A percentile compares a stretch with the other conserved stretches of the same genome.
phyloP scores from a whole-genome alignment of 2,797 vertebrate genomes.

The Clamator glandarius region DNA sequence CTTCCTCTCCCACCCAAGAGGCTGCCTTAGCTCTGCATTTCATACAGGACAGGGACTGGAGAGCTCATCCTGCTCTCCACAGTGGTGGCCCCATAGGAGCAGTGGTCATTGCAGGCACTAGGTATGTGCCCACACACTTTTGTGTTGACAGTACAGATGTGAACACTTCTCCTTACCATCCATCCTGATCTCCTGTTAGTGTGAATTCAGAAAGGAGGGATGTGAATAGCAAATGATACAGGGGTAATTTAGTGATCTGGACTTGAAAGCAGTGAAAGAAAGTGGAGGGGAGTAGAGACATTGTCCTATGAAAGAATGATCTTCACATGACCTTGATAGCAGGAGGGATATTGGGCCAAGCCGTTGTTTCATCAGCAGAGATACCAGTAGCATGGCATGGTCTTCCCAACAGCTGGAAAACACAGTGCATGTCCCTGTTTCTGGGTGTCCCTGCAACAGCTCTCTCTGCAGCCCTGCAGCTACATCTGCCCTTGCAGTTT shows the following conservation, averaged over 20 bases:
- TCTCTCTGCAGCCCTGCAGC: accelerated
- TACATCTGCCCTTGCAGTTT: neutral
- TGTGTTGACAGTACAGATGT: neutral
- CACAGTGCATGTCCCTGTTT: accelerated
- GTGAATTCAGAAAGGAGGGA: neutral
- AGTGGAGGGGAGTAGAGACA: neutral
- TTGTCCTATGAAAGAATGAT: neutral
- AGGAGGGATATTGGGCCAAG: neutral
- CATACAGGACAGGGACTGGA: accelerated
- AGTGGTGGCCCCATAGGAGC: neutral
- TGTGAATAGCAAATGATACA: accelerated
- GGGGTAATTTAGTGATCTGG: neutral
- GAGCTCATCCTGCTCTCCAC: neutral
- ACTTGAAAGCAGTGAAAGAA: neutral
- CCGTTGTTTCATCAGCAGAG: neutral
- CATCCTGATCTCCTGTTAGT: neutral
- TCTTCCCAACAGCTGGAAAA: neutral
- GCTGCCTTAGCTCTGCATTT: neutral
- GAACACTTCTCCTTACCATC: neutral
- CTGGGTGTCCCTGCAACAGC: neutral
- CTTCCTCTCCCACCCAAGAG: neutral
- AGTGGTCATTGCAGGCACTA: neutral
- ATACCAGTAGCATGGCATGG: neutral
- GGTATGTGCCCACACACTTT: accelerated
- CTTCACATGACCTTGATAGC: no score